phyloP scores from a whole-genome alignment of 2,113 vertebrate species.

The Zosterops lateralis region DNA sequence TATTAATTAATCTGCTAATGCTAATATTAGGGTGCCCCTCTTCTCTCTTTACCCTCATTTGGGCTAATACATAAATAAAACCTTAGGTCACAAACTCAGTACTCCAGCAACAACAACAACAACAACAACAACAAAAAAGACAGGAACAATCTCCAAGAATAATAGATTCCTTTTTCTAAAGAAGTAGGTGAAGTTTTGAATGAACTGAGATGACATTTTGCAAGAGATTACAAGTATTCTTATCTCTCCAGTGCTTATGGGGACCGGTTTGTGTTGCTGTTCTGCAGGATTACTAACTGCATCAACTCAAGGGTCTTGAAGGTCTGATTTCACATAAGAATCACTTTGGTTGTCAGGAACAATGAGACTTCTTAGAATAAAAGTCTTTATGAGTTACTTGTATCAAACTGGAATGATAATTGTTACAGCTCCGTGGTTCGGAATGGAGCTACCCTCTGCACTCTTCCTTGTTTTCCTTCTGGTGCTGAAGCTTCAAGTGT shows the following conservation, averaged over 20 bases:
- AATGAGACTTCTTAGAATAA: constrained; percentile 42
- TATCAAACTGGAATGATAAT: constrained; percentile 67
- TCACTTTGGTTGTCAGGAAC: constrained; percentile 55
- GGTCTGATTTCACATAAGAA: constrained; percentile 26
- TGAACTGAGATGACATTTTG: background rate
- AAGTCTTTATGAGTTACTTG: constrained; percentile 48
- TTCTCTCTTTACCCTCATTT: constrained; percentile 18
- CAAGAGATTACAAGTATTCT: background rate
- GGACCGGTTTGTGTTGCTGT: constrained; percentile 23
- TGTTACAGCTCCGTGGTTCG: constrained; percentile 60
- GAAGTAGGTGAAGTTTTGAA: background rate
- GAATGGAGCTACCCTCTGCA: constrained; percentile 58
- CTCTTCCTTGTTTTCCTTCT: constrained; percentile 68
- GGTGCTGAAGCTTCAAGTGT: constrained; percentile 77
- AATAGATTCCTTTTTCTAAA: constrained; percentile 10
- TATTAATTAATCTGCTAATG: constrained; percentile 7
- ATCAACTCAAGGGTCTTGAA: constrained; percentile 8
- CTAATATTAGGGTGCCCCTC: constrained; percentile 23
- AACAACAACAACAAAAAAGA: background rate
- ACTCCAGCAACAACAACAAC: constrained; percentile 18
- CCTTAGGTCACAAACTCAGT: constrained; percentile 38
- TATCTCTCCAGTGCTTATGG: background rate
- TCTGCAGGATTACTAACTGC: constrained; percentile 41
- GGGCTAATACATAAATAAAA: background rate
- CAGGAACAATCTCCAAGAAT: background rate